Evolutionary conservation across 1,140 invertebrate genomes (phyloP), one percentile per base, ranked within the genome.

Genomic region (Drosophila arawakana): DNA sequence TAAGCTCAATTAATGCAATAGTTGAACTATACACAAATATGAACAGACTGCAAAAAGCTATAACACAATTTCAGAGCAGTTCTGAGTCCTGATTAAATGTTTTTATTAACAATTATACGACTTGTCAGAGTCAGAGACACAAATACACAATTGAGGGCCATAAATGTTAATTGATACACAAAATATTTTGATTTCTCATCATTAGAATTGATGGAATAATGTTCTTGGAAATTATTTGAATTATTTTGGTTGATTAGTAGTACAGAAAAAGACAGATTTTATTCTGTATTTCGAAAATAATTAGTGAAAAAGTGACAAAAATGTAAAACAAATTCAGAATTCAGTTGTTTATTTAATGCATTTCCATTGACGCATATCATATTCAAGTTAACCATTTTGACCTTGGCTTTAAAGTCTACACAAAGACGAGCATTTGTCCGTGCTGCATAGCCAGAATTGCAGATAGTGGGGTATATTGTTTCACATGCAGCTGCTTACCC

Each of bases 1-100:
- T 78, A 78, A 78, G 76, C 59, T 18, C 30, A 74, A 74, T 74
- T 74, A 70, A 69, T 57, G 58, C 35, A 55, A 41, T 49, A 59
- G 70, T 11, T 58, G 8, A 35, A 35, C n/a, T 30, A 52, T 55
- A 30, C 35, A 6, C 7, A 59, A 18, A 11, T 11, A 50, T 50
- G 34, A 46, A 47, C 35, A 47, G 37, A 73, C 59, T 68, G 54
- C 47, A 10, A 39, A 60, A 55, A 35, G 13, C 55, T 25, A n/a
- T 46, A 39, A 41, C 18, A 46, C 25, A 46, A 34, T n/a, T n/a
- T 54, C 3, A 13, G 35, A 54, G 21, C 4, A 9, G 10, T 4
- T 9, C 21, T n/a, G 37, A 58, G 25, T 58, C 39, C 55, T 58
- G 55, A 58, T 59, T 30, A 59, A 43, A 34, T 34, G 18, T 46